Evolutionary conservation across 2,113 vertebrate genomes (phyloP).

Genomic region (Clarias magur): DNA sequence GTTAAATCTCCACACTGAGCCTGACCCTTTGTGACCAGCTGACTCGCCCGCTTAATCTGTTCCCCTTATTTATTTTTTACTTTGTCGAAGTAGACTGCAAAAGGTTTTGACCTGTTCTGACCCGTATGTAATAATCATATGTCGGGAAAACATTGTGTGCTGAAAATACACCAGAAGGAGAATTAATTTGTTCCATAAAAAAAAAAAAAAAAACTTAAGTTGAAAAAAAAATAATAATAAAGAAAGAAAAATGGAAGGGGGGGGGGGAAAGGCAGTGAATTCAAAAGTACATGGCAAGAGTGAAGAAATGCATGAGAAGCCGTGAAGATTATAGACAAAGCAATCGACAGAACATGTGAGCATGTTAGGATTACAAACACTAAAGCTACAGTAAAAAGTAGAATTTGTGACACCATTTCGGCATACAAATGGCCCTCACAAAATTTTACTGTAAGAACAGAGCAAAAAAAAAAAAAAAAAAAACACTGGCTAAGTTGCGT

Average conservation of each 20-base stretch:
- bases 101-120: conserved; percentile 8
- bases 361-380: not conserved
- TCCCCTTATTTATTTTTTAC: not conserved
- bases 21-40: not conserved
- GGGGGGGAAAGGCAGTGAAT: not conserved
- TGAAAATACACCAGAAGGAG: not conserved
- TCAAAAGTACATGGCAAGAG: not conserved
- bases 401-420: not conserved
- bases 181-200: not conserved
- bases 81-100: not conserved
- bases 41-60: conserved; percentile 1
- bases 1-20: not conserved
- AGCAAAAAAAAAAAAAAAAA: no score
- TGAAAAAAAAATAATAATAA: not conserved
- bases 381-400: not conserved
- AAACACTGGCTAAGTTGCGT: no score
- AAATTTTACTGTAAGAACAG: not conserved
- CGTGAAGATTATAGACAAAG: not conserved
- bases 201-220: not conserved
- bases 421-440: no score
- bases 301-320: not conserved
- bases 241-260: not conserved
- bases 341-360: not conserved
- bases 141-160: not conserved
- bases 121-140: conserved; percentile 19